Conservation (phyloP, 1,140 invertebrate species). For the Ceratosolen solmsi region DNA sequence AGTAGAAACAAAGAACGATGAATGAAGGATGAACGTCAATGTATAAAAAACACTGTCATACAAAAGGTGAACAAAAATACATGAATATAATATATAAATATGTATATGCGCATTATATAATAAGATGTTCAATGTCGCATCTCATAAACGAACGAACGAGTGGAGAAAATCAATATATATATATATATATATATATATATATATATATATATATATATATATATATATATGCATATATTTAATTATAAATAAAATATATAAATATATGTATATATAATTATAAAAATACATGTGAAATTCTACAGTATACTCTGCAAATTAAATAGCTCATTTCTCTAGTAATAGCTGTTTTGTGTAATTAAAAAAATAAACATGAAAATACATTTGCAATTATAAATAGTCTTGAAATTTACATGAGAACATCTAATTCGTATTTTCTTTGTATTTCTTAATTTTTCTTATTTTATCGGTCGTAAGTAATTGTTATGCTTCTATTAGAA, state of each 20-base stretch:
- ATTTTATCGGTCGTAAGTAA: too few relatives aligned
- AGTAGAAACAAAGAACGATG: slow-evolving; percentile 40
- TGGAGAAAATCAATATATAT: slow-evolving; percentile 41
- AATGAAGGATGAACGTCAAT: slow-evolving; percentile 45
- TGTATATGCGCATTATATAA: slow-evolving; percentile 33
- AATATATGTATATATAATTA: neutral
- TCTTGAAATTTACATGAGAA: too few relatives aligned
- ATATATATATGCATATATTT: neutral
- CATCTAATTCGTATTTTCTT: too few relatives aligned
- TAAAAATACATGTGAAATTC: neutral
- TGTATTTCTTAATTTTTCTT: too few relatives aligned
- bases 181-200: slow-evolving; percentile 19
- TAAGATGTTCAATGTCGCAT: slow-evolving; percentile 52
- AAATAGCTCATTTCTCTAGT: too few relatives aligned
- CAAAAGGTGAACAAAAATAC: slow-evolving; percentile 46
- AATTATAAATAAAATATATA: too few relatives aligned
- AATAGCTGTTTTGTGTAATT: too few relatives aligned
- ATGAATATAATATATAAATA: slow-evolving; percentile 43
- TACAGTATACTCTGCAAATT: too few relatives aligned
- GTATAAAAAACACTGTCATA: slow-evolving; percentile 45
- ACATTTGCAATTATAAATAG: too few relatives aligned
- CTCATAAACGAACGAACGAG: slow-evolving; percentile 47
- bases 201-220: neutral
- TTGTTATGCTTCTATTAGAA: too few relatives aligned
- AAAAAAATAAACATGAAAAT: too few relatives aligned